Conservation (phyloP, 2,113 vertebrate genomes). For the Gymnobelideus leadbeateri region DNA sequence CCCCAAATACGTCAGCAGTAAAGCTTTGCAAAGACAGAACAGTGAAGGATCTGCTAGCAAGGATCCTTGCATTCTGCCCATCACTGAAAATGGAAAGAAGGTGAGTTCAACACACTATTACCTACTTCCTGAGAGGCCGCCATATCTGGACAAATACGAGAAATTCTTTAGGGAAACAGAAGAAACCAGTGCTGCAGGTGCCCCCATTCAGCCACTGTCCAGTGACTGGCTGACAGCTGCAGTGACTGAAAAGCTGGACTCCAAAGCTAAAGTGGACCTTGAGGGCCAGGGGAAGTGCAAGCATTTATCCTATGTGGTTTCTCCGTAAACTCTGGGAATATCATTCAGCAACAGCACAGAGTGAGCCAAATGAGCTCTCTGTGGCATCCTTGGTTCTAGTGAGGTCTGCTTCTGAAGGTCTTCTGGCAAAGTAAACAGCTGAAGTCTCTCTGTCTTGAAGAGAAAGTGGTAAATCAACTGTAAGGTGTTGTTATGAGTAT, state of each 20-base stretch:
- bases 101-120: slow-evolving; percentile 96
- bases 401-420: slow-evolving; percentile 2
- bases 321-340: slow-evolving; percentile 73
- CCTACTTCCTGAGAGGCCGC: slow-evolving; percentile 91
- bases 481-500: slow-evolving; percentile 67
- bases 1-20: slow-evolving; percentile 95
- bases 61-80: slow-evolving; percentile 94
- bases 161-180: slow-evolving; percentile 90
- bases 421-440: slow-evolving; percentile 56
- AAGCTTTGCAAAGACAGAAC: slow-evolving; percentile 93
- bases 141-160: slow-evolving; percentile 90
- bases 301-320: slow-evolving; percentile 84
- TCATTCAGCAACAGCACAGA: slow-evolving; percentile 54
- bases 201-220: slow-evolving; percentile 70
- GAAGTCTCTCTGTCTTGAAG: slow-evolving; percentile 54
- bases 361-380: slow-evolving; percentile 74
- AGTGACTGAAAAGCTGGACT: slow-evolving; percentile 77
- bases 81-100: slow-evolving; percentile 94
- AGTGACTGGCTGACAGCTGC: slow-evolving; percentile 67
- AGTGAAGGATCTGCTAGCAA: slow-evolving; percentile 90
- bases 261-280: slow-evolving; percentile 78
- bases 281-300: slow-evolving; percentile 81
- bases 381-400: slow-evolving; percentile 72
- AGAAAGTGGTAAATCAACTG: slow-evolving; percentile 71
- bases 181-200: slow-evolving; percentile 63